These are phyloP conservation scores for Pseudolycoriella hygida DNA, from an alignment of 2,888 invertebrate genomes.

Conservation along the genomic window DNA sequence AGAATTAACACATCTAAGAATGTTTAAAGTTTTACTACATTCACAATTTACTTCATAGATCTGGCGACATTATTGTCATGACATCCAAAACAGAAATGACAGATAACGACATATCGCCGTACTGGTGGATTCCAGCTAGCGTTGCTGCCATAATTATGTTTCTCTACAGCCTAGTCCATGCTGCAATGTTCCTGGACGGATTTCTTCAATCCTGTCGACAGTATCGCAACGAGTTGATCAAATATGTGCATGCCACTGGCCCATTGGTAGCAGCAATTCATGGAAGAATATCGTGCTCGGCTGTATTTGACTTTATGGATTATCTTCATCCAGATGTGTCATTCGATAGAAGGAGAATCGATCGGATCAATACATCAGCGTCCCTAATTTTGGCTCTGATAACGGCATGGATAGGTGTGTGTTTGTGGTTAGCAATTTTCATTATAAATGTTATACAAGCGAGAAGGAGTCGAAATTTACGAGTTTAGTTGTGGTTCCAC, in stretches of 20 bases:
- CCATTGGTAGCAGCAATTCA: conserved; percentile 27
- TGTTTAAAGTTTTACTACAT: no score
- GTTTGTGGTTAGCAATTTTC: conserved; percentile 35
- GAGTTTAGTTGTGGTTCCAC: conserved; percentile 14
- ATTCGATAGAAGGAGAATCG: conserved; percentile 42
- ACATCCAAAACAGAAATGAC: conserved; percentile 40
- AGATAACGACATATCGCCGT: conserved; percentile 37
- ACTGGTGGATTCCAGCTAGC: conserved; percentile 51
- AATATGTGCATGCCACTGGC: conserved; percentile 29
- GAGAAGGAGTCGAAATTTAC: conserved; percentile 18
- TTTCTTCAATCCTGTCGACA: conserved; percentile 58
- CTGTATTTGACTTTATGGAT: conserved; percentile 70
- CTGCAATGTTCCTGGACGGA: conserved; percentile 52
- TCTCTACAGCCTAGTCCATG: conserved; percentile 48
- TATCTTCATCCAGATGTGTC: conserved; percentile 51
- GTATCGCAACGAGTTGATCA: conserved; percentile 47
- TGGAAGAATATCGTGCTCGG: conserved; percentile 47
- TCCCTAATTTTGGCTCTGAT: conserved; percentile 46
- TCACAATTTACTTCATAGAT: conserved; percentile 30
- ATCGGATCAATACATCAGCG: conserved; percentile 53
- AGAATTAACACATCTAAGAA: no score
- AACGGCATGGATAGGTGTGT: conserved; percentile 41
- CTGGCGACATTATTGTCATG: conserved; percentile 48
- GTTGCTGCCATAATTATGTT: conserved; percentile 42
- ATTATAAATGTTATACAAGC: conserved; percentile 37